A percentile compares a stretch with the other conserved stretches of the same genome.
Evolutionary conservation across 2,888 invertebrate species (phyloP).

Genomic region (Leptinotarsa haldemani): DNA sequence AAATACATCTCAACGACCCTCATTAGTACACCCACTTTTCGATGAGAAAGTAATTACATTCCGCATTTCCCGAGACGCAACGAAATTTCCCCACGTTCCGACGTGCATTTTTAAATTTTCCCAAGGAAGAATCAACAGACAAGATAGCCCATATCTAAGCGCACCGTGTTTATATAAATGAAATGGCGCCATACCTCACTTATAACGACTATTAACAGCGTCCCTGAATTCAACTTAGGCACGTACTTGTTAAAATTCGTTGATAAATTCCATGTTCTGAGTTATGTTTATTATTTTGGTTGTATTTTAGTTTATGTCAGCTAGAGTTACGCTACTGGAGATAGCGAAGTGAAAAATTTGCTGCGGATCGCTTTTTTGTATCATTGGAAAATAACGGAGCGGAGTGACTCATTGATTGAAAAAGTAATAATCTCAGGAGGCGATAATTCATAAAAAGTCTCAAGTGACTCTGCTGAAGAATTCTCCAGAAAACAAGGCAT

Average conservation of each 20-base stretch:
- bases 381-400: not conserved
- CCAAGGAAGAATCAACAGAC: conserved; percentile 53
- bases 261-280: conserved; percentile 62
- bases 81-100: conserved; percentile 31
- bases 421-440: too few relatives aligned
- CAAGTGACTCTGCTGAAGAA: too few relatives aligned
- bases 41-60: conserved; percentile 6
- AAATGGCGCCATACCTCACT: conserved; percentile 67
- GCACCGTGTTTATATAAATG: conserved; percentile 67
- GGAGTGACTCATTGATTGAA: too few relatives aligned
- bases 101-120: conserved; percentile 42
- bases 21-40: conserved; percentile 10
- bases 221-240: conserved; percentile 64
- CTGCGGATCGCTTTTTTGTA: not conserved
- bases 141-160: conserved; percentile 55
- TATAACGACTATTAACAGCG: conserved; percentile 65
- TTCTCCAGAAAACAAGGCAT: too few relatives aligned
- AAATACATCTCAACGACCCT: conserved; percentile 8
- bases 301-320: conserved; percentile 21
- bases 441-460: too few relatives aligned
- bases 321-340: conserved; percentile 1
- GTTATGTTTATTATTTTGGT: conserved; percentile 49
- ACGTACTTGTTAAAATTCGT: conserved; percentile 62
- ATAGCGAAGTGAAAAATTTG: conserved; percentile 3
- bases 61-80: conserved; percentile 18